Conservation (phyloP, 2,888 invertebrate species). For the Petrolisthes manimaculis region DNA sequence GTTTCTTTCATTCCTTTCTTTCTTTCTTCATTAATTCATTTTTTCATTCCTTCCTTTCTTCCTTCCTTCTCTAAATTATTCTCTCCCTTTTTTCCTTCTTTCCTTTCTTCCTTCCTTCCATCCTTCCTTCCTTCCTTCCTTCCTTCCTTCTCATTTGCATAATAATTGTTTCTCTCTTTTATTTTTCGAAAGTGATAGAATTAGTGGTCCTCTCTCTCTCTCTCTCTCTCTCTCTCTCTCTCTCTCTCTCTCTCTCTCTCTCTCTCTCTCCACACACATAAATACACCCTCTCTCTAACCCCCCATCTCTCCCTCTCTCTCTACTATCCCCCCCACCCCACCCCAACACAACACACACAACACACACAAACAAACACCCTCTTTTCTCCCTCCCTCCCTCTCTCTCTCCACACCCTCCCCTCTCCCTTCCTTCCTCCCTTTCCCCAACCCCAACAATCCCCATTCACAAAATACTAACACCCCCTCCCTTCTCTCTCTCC, state of each 20-base stretch:
- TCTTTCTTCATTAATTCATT: neutral
- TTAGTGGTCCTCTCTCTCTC: neutral
- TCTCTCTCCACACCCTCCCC: neutral
- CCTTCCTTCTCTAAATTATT: neutral
- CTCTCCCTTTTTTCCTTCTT: neutral
- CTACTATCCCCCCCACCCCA: no score
- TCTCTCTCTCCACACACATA: neutral
- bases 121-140: neutral
- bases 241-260: neutral
- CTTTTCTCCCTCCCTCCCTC: no score
- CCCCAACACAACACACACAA: no score
- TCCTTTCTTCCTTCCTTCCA: neutral
- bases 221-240: neutral
- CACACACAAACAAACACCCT: no score
- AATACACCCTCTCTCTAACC: no score
- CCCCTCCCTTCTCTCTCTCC: neutral
- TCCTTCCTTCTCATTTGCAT: neutral
- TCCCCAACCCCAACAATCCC: neutral
- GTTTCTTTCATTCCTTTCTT: neutral
- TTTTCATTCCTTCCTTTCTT: neutral
- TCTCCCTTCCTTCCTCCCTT: neutral
- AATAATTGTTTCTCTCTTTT: neutral
- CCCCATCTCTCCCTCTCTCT: no score
- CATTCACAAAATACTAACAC: neutral
- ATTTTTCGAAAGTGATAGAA: neutral